Percentiles rank a stretch among this genome's conserved stretches.
phyloP scores from a whole-genome alignment of 92 coral and sea anemone species.

The Porites divaricata region DNA sequence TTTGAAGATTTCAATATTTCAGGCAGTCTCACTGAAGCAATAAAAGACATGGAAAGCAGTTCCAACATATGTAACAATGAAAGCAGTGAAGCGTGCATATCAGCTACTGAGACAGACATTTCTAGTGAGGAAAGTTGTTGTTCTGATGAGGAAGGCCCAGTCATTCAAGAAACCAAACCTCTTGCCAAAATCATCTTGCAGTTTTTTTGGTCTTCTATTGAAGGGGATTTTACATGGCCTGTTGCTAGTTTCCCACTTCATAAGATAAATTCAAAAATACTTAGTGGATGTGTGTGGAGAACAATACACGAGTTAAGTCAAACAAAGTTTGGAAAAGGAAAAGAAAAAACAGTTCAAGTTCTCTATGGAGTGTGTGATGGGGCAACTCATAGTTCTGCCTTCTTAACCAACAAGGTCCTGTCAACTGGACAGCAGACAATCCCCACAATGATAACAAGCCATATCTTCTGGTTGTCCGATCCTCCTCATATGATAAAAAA shows the following conservation, averaged over 20 bases:
- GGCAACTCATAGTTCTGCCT: constrained; percentile 39
- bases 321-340: background rate
- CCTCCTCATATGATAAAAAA: constrained; percentile 49
- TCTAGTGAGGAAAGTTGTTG: too few species aligned
- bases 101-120: too few species aligned
- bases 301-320: background rate
- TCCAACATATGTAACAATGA: too few species aligned
- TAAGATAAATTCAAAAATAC: constrained; percentile 12
- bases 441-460: constrained; percentile 44
- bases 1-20: too few species aligned
- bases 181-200: constrained; percentile 23
- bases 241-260: constrained; percentile 42
- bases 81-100: background rate
- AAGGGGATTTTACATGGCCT: constrained; percentile 49
- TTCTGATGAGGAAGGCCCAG: too few species aligned
- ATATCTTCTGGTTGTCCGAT: constrained; percentile 46
- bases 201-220: constrained; percentile 35
- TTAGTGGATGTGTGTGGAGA: background rate
- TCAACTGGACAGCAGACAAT: constrained; percentile 35
- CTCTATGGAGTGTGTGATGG: constrained; percentile 51
- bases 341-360: constrained; percentile 2
- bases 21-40: too few species aligned
- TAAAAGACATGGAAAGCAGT: too few species aligned
- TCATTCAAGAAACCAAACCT: background rate
- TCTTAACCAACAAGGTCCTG: constrained; percentile 20